These are phyloP conservation scores for Gallinago undulata DNA, from an alignment of 2,113 vertebrate species.

Conservation along the genomic window DNA sequence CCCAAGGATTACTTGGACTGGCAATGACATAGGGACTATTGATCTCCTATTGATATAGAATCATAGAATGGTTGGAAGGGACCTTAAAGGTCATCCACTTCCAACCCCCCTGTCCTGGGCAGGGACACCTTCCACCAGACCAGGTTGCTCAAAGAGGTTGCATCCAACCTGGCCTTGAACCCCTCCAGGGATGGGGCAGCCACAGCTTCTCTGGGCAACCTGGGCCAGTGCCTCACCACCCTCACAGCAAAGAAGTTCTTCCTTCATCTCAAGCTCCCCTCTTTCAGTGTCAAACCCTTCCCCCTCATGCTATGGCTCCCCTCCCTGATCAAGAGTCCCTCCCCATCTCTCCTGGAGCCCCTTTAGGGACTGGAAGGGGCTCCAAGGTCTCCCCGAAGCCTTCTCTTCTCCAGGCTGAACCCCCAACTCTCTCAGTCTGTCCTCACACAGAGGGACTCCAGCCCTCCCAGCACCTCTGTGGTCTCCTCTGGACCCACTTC, in stretches of 20 bases:
- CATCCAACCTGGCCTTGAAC: background rate
- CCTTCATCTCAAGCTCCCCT: too few relatives aligned
- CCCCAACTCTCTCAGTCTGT: background rate
- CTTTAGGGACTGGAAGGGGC: background rate
- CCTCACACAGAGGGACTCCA: background rate
- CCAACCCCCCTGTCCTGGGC: background rate
- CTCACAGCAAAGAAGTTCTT: background rate
- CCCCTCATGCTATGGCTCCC: background rate
- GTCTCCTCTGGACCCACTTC: background rate
- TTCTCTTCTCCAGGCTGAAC: background rate
- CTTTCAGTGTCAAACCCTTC: background rate
- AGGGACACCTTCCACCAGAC: background rate
- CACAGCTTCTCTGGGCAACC: background rate
- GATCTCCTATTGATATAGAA: background rate
- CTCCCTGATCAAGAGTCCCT: background rate
- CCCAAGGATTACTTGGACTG: background rate
- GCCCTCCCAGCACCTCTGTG: background rate
- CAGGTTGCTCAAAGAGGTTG: background rate
- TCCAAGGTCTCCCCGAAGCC: background rate
- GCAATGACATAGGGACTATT: background rate
- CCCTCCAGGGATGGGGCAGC: background rate
- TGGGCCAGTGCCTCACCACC: background rate
- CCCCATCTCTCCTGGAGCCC: background rate
- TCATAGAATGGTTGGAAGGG: background rate
- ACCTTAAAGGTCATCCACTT: background rate